Evolutionary conservation across 1,140 invertebrate species (phyloP).

Genomic region (Paramacrobiotus metropolitanus): DNA sequence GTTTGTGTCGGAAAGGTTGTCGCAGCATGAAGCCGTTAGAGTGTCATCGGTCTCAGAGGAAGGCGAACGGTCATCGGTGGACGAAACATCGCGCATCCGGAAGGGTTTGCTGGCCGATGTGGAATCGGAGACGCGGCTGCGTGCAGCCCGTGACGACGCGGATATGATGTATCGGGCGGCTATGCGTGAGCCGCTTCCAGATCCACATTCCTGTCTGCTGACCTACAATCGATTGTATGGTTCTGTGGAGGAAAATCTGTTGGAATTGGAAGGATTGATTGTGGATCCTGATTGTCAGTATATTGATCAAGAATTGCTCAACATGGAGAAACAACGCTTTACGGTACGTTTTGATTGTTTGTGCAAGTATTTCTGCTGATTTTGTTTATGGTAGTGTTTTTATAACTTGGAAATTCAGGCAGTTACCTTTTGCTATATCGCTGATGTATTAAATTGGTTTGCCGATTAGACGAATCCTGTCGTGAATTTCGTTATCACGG

Average conservation of each 20-base stretch:
- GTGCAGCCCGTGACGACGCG: neutral
- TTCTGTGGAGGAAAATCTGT: neutral
- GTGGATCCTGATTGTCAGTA: conserved; percentile 1
- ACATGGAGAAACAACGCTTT: neutral
- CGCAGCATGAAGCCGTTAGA: neutral
- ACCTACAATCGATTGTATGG: neutral
- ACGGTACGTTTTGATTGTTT: neutral
- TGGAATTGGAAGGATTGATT: neutral
- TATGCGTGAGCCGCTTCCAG: neutral
- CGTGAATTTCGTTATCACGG: too few species aligned
- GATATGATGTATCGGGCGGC: neutral
- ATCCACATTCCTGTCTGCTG: neutral
- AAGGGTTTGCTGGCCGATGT: neutral
- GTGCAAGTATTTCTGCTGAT: too few species aligned
- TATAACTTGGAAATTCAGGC: too few species aligned
- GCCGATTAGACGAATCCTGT: too few species aligned
- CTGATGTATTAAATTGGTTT: too few species aligned
- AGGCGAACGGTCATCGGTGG: too few species aligned
- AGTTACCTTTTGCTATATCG: too few species aligned
- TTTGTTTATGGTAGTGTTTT: too few species aligned
- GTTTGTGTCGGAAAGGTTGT: too few species aligned
- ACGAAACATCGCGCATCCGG: too few species aligned
- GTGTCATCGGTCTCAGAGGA: too few species aligned
- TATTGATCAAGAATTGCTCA: neutral
- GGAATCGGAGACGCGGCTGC: neutral